Evolutionary conservation across 2,113 vertebrate species (phyloP).

Genomic region (Falco punctatus): DNA sequence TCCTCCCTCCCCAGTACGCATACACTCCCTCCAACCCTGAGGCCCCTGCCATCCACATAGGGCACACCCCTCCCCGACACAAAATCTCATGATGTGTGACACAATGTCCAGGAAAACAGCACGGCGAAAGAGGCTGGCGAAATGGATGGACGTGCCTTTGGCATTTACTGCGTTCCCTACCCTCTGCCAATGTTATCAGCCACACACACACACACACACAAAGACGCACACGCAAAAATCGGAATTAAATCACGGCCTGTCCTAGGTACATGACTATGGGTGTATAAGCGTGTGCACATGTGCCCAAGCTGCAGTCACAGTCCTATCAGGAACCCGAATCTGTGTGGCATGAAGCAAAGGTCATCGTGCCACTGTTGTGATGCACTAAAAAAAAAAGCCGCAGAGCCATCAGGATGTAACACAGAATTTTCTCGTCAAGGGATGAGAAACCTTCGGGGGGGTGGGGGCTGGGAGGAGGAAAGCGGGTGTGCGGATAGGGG

Average conservation of each 20-base stretch:
- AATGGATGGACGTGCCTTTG: slow-evolving; percentile 60
- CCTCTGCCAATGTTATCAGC: slow-evolving; percentile 47
- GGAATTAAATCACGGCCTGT: slow-evolving; percentile 28
- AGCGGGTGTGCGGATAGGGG: slow-evolving; percentile 38
- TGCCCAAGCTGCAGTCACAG: slow-evolving; percentile 13
- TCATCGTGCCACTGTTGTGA: slow-evolving; percentile 78
- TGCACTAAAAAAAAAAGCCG: slow-evolving; percentile 73
- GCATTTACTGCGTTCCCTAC: slow-evolving; percentile 45
- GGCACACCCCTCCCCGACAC: slow-evolving; percentile 54
- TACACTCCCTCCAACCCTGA: not conserved
- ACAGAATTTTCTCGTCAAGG: slow-evolving; percentile 78
- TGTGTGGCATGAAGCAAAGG: slow-evolving; percentile 74
- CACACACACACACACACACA: not conserved
- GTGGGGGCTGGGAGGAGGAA: slow-evolving; percentile 19
- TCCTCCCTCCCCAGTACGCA: not conserved
- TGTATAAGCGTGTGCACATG: not conserved
- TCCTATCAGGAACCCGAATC: slow-evolving; percentile 64
- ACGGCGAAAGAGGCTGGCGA: slow-evolving; percentile 22
- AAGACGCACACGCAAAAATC: not conserved
- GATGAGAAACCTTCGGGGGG: slow-evolving; percentile 62
- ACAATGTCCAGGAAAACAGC: slow-evolving; percentile 56
- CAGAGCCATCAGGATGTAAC: slow-evolving; percentile 80
- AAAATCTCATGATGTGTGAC: slow-evolving; percentile 71
- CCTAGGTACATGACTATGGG: not conserved
- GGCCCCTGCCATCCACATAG: not conserved